Base-by-base conservation (phyloP, 2,888 invertebrate genomes). In the Oasisia sp. region DNA sequence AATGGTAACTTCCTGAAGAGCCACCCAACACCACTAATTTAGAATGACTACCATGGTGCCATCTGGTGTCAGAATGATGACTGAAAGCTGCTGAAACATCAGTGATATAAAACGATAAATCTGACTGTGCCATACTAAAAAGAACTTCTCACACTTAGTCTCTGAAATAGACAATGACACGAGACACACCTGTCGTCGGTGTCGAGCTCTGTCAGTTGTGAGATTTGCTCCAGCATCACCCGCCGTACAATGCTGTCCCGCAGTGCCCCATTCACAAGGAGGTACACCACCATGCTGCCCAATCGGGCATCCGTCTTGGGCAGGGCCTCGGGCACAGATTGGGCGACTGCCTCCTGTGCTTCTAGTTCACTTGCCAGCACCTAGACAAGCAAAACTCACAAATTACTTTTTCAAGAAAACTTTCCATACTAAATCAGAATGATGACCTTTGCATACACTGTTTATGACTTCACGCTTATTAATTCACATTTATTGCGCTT, bases 211-310 rank as follows among this genome's bases (percentile, higher is more conserved):
- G 93, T 93, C 93, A 94, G 93, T 91, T 94, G 93, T n/a, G 95
- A 93, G 93, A 96, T 95, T 94, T 96, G 96, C 92, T 96, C 96
- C 91, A 95, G 93, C 74, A 96, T 93, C 8, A 94, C 92, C 91
- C 94, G 92, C 14, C 93, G 93, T 27, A 94, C 91, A 32, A 94
- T 93, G 89, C 44, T 32, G 14, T 93, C 91, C 8, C 93, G 91
- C 3, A 93, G 90, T 11, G 93, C 94, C 4, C 93, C 93, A 91
- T 94, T 94, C 90, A 94, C 94, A 89, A 94, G 92, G 89, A 95
- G 93, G 93, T 96, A 96, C 14, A 95, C 94, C 32, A 95, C 94
- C 58, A 96, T 94, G 93, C 95, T 95, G 14, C 94, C 93, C 32
- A 96, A 94, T 9, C 96, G 95, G 0, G 94, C 94, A 92, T 96